Evolutionary conservation across 2,888 invertebrate genomes (phyloP).

Genomic region (Tricholauxania praeusta): DNA sequence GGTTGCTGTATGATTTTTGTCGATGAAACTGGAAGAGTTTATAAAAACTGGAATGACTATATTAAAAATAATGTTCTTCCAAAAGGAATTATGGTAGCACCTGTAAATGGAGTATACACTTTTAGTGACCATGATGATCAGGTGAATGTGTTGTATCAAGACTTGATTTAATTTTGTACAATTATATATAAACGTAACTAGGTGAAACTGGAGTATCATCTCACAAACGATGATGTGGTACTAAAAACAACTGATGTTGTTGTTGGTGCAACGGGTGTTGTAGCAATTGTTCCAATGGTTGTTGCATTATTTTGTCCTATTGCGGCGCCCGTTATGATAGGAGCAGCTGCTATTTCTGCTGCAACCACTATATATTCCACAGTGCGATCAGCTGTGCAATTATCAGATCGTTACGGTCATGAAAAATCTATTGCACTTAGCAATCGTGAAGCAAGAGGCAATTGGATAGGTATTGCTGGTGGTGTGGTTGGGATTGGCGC

Average conservation of each 20-base stretch:
- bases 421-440: conserved; percentile 57
- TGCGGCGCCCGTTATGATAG: conserved; percentile 51
- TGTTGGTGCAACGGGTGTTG: conserved; percentile 50
- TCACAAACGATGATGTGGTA: conserved; percentile 50
- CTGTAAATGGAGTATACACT: conserved; percentile 66
- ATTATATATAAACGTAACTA: not conserved
- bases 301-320: conserved; percentile 48
- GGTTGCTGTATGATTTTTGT: conserved; percentile 64
- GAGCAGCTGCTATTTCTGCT: conserved; percentile 48
- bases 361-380: conserved; percentile 53
- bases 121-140: conserved; percentile 35
- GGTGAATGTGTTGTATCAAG: not conserved
- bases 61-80: conserved; percentile 67
- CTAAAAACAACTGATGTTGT: conserved; percentile 51
- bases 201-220: conserved; percentile 51
- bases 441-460: conserved; percentile 54
- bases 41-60: conserved; percentile 69
- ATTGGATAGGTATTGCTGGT: conserved; percentile 55
- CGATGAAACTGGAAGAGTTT: conserved; percentile 67
- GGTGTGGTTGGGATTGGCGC: conserved; percentile 55
- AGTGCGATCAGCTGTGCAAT: conserved; percentile 51
- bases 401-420: conserved; percentile 56
- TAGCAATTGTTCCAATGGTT: conserved; percentile 46
- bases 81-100: conserved; percentile 68
- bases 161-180: not conserved